Evolutionary conservation across 2,113 vertebrate genomes (phyloP).

Genomic region (Marmota flaviventris): DNA sequence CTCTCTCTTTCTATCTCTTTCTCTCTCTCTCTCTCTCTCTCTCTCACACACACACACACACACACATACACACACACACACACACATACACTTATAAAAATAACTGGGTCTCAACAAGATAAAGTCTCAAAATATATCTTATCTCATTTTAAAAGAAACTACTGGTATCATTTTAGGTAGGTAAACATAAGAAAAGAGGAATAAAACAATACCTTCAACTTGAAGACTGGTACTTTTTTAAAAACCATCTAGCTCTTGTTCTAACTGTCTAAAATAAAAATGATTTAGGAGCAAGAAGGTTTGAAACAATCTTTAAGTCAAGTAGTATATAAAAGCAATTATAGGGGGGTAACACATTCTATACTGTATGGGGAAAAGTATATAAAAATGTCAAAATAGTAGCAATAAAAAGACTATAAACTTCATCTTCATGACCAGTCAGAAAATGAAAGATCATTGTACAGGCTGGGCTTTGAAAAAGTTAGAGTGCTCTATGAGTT

Average conservation of each 20-base stretch:
- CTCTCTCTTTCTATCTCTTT: too few species aligned
- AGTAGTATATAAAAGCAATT: conserved; percentile 82
- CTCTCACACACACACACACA: background rate
- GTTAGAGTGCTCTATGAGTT: conserved; percentile 62
- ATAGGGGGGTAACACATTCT: conserved; percentile 63
- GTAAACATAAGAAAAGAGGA: background rate
- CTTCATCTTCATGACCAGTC: conserved; percentile 74
- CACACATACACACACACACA: background rate
- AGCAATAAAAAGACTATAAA: conserved; percentile 83
- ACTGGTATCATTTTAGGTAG: conserved; percentile 29
- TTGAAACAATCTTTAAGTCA: conserved; percentile 80
- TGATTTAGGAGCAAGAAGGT: conserved; percentile 74
- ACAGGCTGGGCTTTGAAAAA: conserved; percentile 61
- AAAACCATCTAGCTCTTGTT: conserved; percentile 62
- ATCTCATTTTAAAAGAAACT: conserved; percentile 36
- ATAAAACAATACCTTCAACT: conserved; percentile 40
- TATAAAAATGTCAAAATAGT: conserved; percentile 83
- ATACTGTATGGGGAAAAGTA: conserved; percentile 67
- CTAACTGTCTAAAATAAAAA: conserved; percentile 77
- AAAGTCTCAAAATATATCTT: conserved; percentile 38
- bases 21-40: too few species aligned
- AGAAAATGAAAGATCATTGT: conserved; percentile 78
- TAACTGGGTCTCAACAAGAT: background rate
- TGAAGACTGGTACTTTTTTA: conserved; percentile 42
- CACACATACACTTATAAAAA: background rate